Evolutionary conservation across 2,888 invertebrate species (phyloP).

Genomic region (Eupeodes luniger): DNA sequence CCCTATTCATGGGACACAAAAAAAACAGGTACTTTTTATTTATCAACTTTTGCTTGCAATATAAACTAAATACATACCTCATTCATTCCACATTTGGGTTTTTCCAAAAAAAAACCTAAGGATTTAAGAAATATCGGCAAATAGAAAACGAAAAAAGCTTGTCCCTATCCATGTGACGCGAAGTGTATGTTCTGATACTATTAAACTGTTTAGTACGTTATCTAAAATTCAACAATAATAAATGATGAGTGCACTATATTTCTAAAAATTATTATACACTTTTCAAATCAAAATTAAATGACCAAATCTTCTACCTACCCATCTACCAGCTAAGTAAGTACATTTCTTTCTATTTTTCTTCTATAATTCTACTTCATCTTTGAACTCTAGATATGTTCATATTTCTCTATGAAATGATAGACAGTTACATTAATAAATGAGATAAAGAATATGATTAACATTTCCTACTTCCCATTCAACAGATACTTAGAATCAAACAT

Average conservation of each 20-base stretch:
- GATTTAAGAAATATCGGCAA: no score
- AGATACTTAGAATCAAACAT: conserved; percentile 51
- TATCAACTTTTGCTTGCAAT: no score
- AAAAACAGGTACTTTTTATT: no score
- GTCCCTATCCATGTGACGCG: no score
- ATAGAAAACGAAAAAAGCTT: no score
- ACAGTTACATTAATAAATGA: conserved; percentile 37
- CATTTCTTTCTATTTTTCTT: not conserved
- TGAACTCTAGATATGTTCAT: not conserved
- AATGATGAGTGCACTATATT: not conserved
- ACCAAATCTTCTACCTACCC: not conserved
- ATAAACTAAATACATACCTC: no score
- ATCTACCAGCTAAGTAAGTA: not conserved
- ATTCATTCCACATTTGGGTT: no score
- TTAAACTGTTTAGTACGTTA: not conserved
- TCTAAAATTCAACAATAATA: not conserved
- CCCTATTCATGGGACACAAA: no score
- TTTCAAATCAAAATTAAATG: not conserved
- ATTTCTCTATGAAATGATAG: conserved; percentile 1
- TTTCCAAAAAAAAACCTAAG: no score
- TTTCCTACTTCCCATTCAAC: conserved; percentile 61
- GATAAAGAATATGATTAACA: conserved; percentile 43
- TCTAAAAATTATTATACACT: not conserved
- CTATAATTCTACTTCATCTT: not conserved
- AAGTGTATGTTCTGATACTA: no score